Evolutionary conservation across 2,113 vertebrate species (phyloP).

Genomic region (Parus major): DNA sequence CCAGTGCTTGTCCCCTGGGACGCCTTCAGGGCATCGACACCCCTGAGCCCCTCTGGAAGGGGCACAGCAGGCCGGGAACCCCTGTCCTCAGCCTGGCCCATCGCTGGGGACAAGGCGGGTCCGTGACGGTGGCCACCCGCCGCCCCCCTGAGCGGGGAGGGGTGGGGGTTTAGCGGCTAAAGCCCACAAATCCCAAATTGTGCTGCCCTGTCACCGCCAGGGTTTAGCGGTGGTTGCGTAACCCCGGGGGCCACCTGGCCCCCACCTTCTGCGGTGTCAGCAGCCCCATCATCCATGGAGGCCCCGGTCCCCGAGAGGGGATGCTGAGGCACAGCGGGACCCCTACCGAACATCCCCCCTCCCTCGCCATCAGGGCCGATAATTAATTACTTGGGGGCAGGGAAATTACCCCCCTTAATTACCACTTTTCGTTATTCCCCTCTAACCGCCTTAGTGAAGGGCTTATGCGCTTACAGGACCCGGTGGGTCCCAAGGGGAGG

Average conservation of each 20-base stretch:
- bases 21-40: neutral
- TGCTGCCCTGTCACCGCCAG: constrained; percentile 68
- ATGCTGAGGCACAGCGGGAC: neutral
- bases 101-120: neutral
- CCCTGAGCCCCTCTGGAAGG: neutral
- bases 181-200: constrained; percentile 78
- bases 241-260: constrained; percentile 41
- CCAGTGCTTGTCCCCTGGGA: neutral
- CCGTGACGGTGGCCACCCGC: neutral
- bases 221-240: constrained; percentile 76
- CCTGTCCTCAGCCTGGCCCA: neutral
- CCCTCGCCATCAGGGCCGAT: neutral
- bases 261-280: constrained; percentile 64
- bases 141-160: neutral
- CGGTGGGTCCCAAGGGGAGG: neutral
- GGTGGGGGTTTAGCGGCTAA: constrained; percentile 35
- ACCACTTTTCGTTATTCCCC: constrained; percentile 59
- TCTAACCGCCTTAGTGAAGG: constrained; percentile 58
- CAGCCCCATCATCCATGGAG: neutral
- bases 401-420: constrained; percentile 55
- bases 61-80: neutral
- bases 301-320: accelerated
- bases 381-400: constrained; percentile 49
- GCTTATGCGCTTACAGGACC: constrained; percentile 36
- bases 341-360: neutral